Conservation (phyloP, 1,140 invertebrate species). For the Bathynomus jamesi region DNA sequence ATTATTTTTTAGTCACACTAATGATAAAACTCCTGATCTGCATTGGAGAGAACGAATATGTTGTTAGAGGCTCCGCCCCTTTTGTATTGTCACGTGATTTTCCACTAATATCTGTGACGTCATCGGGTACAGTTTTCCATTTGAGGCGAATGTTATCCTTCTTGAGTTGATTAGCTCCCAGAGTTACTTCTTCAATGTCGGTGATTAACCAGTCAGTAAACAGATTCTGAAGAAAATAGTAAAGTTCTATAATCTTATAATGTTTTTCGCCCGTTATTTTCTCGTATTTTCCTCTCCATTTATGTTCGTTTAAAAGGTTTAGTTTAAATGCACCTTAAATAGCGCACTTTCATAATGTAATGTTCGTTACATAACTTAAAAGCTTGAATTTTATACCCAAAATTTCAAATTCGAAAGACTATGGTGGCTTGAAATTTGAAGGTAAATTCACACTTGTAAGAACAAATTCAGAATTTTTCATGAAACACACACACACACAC, state of each 20-base stretch:
- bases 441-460: too few species aligned
- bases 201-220: slow-evolving; percentile 1
- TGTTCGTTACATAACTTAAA: too few species aligned
- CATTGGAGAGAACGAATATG: not conserved
- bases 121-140: not conserved
- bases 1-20: not conserved
- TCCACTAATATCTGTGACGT: too few species aligned
- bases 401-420: too few species aligned
- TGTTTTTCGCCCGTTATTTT: too few species aligned
- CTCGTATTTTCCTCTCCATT: too few species aligned
- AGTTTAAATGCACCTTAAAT: not conserved
- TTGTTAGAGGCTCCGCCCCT: not conserved
- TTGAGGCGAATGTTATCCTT: not conserved
- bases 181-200: not conserved
- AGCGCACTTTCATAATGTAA: too few species aligned
- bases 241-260: too few species aligned
- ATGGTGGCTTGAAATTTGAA: too few species aligned
- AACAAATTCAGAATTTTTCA: too few species aligned
- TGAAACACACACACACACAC: too few species aligned
- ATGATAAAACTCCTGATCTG: not conserved
- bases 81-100: not conserved
- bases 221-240: slow-evolving; percentile 5
- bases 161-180: slow-evolving; percentile 1
- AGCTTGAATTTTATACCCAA: too few species aligned
- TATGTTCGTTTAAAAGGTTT: not conserved